phyloP scores from a whole-genome alignment of 2,113 vertebrate genomes.

The Scytalopus superciliaris region DNA sequence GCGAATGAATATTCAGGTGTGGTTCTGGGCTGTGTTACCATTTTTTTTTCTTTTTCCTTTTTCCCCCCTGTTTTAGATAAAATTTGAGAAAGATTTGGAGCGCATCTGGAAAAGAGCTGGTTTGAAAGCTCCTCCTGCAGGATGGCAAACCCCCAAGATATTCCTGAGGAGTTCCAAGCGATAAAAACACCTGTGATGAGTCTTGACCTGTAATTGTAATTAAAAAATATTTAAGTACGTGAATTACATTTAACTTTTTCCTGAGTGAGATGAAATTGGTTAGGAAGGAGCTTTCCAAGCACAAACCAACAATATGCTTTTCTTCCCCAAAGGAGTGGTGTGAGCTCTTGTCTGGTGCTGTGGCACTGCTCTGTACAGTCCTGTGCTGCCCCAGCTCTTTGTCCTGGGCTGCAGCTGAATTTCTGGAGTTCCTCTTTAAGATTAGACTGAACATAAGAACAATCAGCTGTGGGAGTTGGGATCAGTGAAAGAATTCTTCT shows the following conservation, averaged over 20 bases:
- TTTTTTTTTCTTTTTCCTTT: background rate
- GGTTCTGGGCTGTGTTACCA: background rate
- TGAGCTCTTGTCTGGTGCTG: background rate
- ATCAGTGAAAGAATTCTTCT: background rate
- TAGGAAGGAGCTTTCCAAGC: background rate
- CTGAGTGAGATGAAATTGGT: background rate
- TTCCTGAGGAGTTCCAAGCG: constrained; percentile 74
- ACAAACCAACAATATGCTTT: background rate
- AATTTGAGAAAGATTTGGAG: constrained; percentile 85
- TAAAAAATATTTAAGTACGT: background rate
- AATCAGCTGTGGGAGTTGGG: background rate
- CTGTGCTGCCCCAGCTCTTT: background rate
- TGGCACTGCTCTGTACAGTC: background rate
- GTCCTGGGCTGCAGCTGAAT: background rate
- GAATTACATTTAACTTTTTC: background rate
- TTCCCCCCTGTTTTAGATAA: constrained; percentile 61
- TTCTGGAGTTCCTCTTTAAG: background rate
- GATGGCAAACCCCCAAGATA: constrained; percentile 87
- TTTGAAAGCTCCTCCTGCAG: constrained; percentile 82
- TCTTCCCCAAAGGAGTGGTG: background rate
- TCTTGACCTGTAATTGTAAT: background rate
- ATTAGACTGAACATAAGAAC: background rate
- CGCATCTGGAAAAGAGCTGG: constrained; percentile 87
- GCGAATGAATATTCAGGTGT: background rate
- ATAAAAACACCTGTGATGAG: background rate